These are phyloP conservation scores for Gymnothorax javanicus DNA, from an alignment of 2,797 vertebrate genomes.

Conservation along the genomic window DNA sequence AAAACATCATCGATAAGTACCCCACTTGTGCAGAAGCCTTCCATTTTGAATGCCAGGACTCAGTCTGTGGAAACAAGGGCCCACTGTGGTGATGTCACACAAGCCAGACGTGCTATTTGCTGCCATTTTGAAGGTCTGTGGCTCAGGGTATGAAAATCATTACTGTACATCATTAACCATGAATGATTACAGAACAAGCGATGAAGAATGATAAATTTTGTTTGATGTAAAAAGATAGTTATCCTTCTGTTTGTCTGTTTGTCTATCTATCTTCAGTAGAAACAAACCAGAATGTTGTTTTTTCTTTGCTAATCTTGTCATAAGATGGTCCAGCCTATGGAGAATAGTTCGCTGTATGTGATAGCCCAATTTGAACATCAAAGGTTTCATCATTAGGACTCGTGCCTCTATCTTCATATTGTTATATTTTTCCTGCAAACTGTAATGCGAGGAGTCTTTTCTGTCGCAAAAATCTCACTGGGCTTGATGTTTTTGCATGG, in stretches of 20 bases:
- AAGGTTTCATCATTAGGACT: slow-evolving; percentile 74
- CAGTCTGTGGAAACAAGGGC: background rate
- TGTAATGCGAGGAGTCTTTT: slow-evolving; percentile 67
- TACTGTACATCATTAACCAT: background rate
- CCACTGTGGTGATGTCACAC: background rate
- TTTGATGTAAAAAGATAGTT: background rate
- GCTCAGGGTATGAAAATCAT: background rate
- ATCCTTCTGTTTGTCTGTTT: background rate
- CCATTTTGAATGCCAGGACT: background rate
- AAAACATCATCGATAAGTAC: background rate
- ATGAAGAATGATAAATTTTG: background rate
- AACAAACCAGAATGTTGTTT: slow-evolving; percentile 71
- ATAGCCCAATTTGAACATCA: slow-evolving; percentile 80
- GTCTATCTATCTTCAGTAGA: slow-evolving; percentile 47
- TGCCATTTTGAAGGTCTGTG: background rate
- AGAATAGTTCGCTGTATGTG: slow-evolving; percentile 68
- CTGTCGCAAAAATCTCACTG: slow-evolving; percentile 65
- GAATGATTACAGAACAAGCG: background rate
- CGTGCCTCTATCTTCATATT: slow-evolving; percentile 63
- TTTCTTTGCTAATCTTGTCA: slow-evolving; percentile 75
- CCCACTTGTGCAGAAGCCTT: background rate
- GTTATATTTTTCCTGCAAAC: slow-evolving; percentile 63
- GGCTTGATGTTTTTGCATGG: slow-evolving; percentile 69
- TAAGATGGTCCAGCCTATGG: slow-evolving; percentile 70
- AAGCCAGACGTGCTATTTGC: background rate